Base-by-base conservation (phyloP, 1,140 invertebrate species). In the Arctopsyche grandis region DNA sequence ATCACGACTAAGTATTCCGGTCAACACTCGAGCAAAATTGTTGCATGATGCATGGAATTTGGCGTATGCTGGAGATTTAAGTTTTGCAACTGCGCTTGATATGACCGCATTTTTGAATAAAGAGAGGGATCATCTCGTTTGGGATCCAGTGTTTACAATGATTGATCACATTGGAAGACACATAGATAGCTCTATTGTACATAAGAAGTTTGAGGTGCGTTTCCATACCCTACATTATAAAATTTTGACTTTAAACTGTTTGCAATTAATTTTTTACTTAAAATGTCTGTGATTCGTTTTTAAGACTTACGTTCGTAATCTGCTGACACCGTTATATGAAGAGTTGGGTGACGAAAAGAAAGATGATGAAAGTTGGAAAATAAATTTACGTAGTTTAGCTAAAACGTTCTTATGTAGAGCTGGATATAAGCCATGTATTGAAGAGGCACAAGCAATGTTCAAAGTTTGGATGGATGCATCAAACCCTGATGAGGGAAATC, bases 41-140 rank as follows among this genome's bases (percentile, higher is more conserved):
- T 85, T 95, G 0, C 93, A 95, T 80, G 94, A 95, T 83, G 91
- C 93, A 0, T 93, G 93, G 92, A 94, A 94, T 84, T 86, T 95
- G 7, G 94, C 93, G 0, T 94, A 93, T 76, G 92, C 92, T n/a
- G 93, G 93, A 0, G 91, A 94, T 80, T 86, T 94, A 1, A 90
- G 90, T 79, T 94, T 94, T 82, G 89, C 89, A 0, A 91, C 91
- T 0, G 93, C 93, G 0, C 86, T 94, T 3, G 92, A 94, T 82
- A 93, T 94, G 92, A 94, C 93, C 0, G 84, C 93, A 24, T 94
- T 94, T 81, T 85, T 95, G 78, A 91, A 89, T 82, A 86, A 90
- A 26, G 94, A 95, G 84, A 90, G 91, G 14, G 90, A 93, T 73
- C 92, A 93, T 79, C 85, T 94, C 0, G 93, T 94, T 0, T 95